phyloP scores from a whole-genome alignment of 2,888 invertebrate genomes.

The Dynastes grantii region DNA sequence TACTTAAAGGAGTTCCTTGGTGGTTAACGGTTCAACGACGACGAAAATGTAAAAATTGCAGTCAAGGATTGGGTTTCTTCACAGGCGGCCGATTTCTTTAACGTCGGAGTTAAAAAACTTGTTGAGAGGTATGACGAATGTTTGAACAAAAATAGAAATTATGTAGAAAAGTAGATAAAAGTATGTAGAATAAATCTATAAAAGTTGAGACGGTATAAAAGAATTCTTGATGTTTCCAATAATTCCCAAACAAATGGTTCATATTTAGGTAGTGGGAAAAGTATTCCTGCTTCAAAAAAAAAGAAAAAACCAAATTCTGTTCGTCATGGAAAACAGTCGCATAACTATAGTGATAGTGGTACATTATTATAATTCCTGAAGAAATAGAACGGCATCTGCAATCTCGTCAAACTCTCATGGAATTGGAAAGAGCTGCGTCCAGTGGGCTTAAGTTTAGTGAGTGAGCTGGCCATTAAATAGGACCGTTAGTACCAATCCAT shows the following conservation, averaged over 20 bases:
- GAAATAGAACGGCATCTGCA: constrained; percentile 93
- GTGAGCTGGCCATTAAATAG: too few species aligned
- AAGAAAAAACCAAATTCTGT: constrained; percentile 66
- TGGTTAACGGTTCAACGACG: too few species aligned
- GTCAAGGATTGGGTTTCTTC: too few species aligned
- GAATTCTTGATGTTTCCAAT: constrained; percentile 38
- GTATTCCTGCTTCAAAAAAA: constrained; percentile 71
- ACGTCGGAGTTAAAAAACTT: too few species aligned
- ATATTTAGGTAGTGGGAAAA: constrained; percentile 68
- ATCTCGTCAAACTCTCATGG: constrained; percentile 85
- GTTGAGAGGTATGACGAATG: too few species aligned
- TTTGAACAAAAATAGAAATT: too few species aligned
- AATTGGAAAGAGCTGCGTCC: constrained; percentile 81
- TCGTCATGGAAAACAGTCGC: constrained; percentile 37
- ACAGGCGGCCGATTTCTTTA: too few species aligned
- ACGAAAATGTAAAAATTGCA: too few species aligned
- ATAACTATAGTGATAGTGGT: constrained; percentile 56
- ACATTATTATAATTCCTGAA: constrained; percentile 87
- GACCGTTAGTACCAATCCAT: too few species aligned
- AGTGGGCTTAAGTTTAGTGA: too few species aligned
- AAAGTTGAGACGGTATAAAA: constrained; percentile 71
- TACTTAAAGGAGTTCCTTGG: too few species aligned
- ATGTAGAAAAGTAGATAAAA: too few species aligned
- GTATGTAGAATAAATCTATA: constrained; percentile 65
- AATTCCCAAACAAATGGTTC: constrained; percentile 67